Conservation (phyloP, 2,888 invertebrate species). For the Allacma fusca region DNA sequence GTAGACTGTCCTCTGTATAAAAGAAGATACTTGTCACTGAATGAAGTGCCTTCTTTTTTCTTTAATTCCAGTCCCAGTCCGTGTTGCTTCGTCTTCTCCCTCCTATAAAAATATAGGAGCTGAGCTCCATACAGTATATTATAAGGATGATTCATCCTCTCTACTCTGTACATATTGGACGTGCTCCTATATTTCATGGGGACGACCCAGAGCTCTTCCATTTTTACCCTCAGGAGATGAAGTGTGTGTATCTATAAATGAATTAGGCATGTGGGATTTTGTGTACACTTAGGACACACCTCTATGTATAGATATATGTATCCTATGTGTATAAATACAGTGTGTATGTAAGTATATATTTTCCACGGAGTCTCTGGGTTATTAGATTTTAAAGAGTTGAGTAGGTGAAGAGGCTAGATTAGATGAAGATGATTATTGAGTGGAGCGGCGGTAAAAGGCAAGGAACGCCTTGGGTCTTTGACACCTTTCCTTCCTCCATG, state of each 20-base stretch:
- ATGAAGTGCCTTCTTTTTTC: too few relatives aligned
- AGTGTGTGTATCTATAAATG: too few relatives aligned
- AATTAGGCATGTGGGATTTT: too few relatives aligned
- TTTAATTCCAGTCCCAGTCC: too few relatives aligned
- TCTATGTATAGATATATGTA: too few relatives aligned
- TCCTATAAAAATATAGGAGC: background rate
- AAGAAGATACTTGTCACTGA: too few relatives aligned
- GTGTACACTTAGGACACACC: too few relatives aligned
- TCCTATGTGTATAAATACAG: background rate
- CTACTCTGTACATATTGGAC: too few relatives aligned
- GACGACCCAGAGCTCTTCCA: background rate
- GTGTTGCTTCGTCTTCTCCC: too few relatives aligned
- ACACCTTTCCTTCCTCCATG: conserved; percentile 27
- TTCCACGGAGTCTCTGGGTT: background rate
- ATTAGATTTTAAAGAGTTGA: conserved; percentile 4
- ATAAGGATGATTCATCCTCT: too few relatives aligned
- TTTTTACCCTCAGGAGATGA: background rate
- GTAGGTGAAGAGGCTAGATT: conserved; percentile 10
- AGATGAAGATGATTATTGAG: conserved; percentile 24
- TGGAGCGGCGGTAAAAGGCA: conserved; percentile 4
- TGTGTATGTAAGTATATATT: background rate
- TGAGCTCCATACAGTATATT: background rate
- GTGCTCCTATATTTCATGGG: background rate
- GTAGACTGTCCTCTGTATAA: too few relatives aligned
- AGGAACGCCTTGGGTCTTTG: conserved; percentile 36